A percentile compares a stretch with the other conserved stretches of the same genome.
Evolutionary conservation across 2,113 vertebrate genomes (phyloP).

Genomic region (Austrofundulus limnaeus): DNA sequence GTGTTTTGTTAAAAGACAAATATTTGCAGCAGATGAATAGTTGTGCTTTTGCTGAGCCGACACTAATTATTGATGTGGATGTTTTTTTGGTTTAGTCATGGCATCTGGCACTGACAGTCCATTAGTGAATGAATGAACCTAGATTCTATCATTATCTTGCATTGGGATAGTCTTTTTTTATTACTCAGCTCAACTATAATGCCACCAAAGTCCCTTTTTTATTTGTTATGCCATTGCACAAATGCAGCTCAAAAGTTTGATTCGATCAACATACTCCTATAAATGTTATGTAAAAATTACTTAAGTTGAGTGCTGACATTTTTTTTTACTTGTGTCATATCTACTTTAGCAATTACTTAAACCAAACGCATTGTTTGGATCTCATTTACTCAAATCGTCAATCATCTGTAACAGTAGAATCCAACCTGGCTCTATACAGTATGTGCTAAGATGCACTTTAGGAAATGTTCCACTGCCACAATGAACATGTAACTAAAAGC

Average conservation of each 20-base stretch:
- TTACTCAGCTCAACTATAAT: constrained; percentile 4
- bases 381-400: neutral
- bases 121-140: neutral
- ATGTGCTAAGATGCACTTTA: neutral
- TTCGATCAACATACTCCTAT: no score
- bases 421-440: neutral
- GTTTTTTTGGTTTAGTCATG: neutral
- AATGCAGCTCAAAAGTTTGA: no score
- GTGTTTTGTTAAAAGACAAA: constrained; percentile 17
- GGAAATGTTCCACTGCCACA: constrained; percentile 5
- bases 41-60: neutral
- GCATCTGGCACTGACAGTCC: neutral
- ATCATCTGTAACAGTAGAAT: neutral
- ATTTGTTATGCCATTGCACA: neutral
- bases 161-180: neutral
- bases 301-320: neutral
- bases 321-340: neutral
- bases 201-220: neutral
- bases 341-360: neutral
- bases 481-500: constrained; percentile 2
- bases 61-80: constrained; percentile 13
- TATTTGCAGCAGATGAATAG: constrained; percentile 1
- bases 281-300: neutral
- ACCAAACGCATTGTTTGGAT: neutral
- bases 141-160: neutral